phyloP scores from a whole-genome alignment of 2,888 invertebrate genomes.

The Pristionchus entomophagus region DNA sequence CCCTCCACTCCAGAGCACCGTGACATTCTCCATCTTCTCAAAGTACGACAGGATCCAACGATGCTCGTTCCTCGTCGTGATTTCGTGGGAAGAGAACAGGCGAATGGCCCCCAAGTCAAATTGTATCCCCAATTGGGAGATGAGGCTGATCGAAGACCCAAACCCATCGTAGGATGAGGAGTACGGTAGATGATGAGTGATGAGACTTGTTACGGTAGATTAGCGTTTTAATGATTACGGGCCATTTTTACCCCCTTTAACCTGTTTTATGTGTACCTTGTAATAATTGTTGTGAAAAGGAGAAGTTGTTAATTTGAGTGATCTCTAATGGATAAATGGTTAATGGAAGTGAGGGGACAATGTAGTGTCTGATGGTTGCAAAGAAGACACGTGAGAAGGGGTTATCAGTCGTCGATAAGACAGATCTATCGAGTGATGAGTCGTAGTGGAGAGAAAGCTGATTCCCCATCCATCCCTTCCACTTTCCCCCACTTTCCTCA shows the following conservation, averaged over 20 bases:
- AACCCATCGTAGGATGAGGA: constrained; percentile 25
- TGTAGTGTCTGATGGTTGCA: constrained; percentile 22
- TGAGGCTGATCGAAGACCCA: constrained; percentile 6
- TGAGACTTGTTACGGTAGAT: not conserved
- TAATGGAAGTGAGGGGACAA: not conserved
- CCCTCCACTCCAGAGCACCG: not conserved
- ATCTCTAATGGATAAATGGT: constrained; percentile 9
- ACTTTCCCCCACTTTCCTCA: not conserved
- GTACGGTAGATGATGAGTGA: too few species aligned
- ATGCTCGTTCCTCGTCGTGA: not conserved
- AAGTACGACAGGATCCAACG: constrained; percentile 3
- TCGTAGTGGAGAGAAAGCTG: not conserved
- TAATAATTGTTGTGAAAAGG: not conserved
- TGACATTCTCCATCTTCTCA: not conserved
- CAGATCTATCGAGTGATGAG: not conserved
- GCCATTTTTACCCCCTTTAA: not conserved
- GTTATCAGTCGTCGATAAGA: not conserved
- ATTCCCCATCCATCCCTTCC: not conserved
- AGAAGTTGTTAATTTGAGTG: not conserved
- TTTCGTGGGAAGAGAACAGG: constrained; percentile 17
- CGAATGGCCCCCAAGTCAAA: not conserved
- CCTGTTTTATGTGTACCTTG: not conserved
- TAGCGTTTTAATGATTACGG: not conserved
- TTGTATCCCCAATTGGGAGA: constrained; percentile 30
- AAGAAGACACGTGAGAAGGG: constrained; percentile 23